Evolutionary conservation across 2,113 vertebrate species (phyloP), one percentile per base, ranked within the genome.

Genomic region (Struthidea cinerea): DNA sequence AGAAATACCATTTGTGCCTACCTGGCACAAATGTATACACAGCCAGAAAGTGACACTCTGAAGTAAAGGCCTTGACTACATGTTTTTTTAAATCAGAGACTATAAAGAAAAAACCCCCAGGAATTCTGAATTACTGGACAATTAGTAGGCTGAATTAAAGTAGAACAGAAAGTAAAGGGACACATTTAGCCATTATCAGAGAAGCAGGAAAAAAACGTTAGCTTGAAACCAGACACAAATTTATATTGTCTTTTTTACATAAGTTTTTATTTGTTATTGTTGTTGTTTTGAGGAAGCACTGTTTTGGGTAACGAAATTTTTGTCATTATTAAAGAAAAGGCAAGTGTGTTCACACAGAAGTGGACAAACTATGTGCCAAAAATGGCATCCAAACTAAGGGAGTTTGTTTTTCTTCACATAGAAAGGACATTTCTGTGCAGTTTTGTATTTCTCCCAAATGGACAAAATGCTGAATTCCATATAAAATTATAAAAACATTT

Each of bases 381-480:
- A 92, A 14, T 0, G 0, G 8, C 10, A 52, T 12, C 9, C 27
- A 44, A 67, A 79, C 27, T 0, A 16, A 32, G 49, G 32, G 28
- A 73, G 11, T 9, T 27, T 59, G 5, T 10, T 68, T 60, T 47
- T 35, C 27, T 76, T 35, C 30, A 16, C 3, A 41, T 9, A 71
- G n/a, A 50, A 50, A 39, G 13, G 11, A 20, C 4, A 37, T 76
- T 64, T 91, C 53, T n/a, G 10, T 3, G 19, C 6, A 76, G 52
- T 68, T 79, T 44, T 75, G 2, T 22, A 33, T 63, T 82, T 87
- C 26, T 60, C 6, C 6, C 14, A 56, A 33, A 68, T 47, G 7
- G 5, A 26, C 18, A 79, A 67, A 52, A 81, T 30, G 8, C 22
- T 57, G 33, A 68, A 56, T 70, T 70, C 28, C 3, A 5, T 33